These are phyloP conservation scores for Odontothrips loti DNA, from an alignment of 2,888 invertebrate species.

Conservation along the genomic window DNA sequence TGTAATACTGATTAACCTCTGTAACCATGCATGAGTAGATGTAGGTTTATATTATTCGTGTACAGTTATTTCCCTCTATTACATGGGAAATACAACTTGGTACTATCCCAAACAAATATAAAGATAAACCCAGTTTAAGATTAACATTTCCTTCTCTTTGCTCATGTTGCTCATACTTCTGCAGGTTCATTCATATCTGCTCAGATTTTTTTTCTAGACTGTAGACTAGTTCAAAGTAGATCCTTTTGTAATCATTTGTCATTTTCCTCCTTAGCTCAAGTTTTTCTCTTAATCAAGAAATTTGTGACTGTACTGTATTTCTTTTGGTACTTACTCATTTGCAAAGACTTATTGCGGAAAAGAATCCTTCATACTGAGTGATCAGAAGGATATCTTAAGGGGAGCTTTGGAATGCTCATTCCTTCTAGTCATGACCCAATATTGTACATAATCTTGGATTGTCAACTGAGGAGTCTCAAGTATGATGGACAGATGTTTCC, in stretches of 20 bases:
- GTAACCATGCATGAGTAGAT: not conserved
- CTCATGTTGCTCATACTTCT: not conserved
- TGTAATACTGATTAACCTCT: not conserved
- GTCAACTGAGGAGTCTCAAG: too few species aligned
- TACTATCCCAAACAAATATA: too few species aligned
- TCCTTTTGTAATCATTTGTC: not conserved
- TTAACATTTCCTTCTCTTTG: not conserved
- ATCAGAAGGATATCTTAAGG: not conserved
- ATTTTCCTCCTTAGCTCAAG: not conserved
- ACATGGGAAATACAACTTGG: too few species aligned
- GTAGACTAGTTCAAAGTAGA: not conserved
- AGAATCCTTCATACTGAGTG: too few species aligned
- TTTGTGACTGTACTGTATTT: not conserved
- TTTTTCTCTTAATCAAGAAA: not conserved
- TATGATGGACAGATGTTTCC: too few species aligned
- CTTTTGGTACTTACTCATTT: not conserved
- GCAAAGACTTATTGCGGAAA: too few species aligned
- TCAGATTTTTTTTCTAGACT: not conserved
- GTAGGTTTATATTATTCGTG: not conserved
- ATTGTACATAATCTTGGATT: not conserved
- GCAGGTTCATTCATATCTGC: not conserved
- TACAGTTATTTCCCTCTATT: not conserved
- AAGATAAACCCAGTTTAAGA: not conserved
- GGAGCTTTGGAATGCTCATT: not conserved
- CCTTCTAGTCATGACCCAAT: conserved; percentile 3